These are phyloP conservation scores for Rotaria magnacalcarata DNA, from an alignment of 2,888 invertebrate genomes.

Conservation along the genomic window DNA sequence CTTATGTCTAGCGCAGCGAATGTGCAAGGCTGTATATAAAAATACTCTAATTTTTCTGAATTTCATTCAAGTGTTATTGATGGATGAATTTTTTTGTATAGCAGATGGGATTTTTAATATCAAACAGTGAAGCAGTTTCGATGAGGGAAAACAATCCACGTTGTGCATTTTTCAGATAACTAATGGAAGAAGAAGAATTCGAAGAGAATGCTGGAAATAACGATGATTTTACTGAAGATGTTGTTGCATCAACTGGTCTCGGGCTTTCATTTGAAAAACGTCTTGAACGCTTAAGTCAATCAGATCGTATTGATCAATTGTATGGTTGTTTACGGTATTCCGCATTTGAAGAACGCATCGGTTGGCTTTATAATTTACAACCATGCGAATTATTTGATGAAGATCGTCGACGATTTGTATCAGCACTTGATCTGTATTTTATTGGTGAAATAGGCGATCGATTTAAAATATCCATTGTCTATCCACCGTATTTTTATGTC, in stretches of 20 bases:
- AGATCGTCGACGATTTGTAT: conserved; percentile 39
- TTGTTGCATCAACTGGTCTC: not conserved
- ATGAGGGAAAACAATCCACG: too few species aligned
- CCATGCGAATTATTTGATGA: conserved; percentile 45
- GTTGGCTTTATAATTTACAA: conserved; percentile 46
- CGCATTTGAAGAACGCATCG: not conserved
- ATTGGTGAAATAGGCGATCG: conserved; percentile 43
- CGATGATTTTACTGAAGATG: not conserved
- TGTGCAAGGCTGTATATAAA: too few species aligned
- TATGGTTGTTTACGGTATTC: too few species aligned
- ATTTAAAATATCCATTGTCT: conserved; percentile 43
- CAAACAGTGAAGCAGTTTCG: too few species aligned
- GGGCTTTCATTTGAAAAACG: conserved; percentile 36
- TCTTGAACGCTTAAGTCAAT: conserved; percentile 39
- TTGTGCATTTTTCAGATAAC: not conserved
- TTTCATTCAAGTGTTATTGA: too few species aligned
- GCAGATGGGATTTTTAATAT: too few species aligned
- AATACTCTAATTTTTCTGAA: too few species aligned
- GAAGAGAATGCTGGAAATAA: not conserved
- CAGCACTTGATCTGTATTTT: conserved; percentile 44
- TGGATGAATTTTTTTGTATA: too few species aligned
- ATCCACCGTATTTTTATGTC: conserved; percentile 80
- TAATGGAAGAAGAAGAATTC: conserved; percentile 6
- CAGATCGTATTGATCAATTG: conserved; percentile 28
- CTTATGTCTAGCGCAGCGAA: too few species aligned